A percentile compares a stretch with the other conserved stretches of the same genome.
Conservation (phyloP, 2,113 vertebrate genomes). For the Percopsis transmontana region DNA sequence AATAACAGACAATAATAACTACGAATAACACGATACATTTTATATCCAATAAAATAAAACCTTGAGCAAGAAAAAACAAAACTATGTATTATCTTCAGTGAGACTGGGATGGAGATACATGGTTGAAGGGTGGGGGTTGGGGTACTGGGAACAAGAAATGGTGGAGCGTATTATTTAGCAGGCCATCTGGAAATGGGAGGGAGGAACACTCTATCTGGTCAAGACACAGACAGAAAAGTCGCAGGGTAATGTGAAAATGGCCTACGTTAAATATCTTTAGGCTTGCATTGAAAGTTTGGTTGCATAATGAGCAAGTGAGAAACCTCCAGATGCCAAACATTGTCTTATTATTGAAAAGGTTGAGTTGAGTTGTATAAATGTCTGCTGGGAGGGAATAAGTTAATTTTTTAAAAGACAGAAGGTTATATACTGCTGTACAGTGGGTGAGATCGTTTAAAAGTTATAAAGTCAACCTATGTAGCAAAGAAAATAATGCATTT, state of each 20-base stretch:
- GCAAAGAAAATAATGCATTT: no score
- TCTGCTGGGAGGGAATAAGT: not conserved
- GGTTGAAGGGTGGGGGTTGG: conserved; percentile 46
- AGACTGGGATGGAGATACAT: conserved; percentile 41
- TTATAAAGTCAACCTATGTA: no score
- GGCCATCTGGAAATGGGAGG: conserved; percentile 91
- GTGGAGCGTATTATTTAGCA: conserved; percentile 89
- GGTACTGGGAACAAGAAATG: conserved; percentile 80
- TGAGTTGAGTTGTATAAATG: not conserved
- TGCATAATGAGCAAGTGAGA: conserved; percentile 6
- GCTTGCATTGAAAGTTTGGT: conserved; percentile 44
- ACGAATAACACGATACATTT: conserved; percentile 28
- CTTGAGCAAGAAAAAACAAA: conserved; percentile 17
- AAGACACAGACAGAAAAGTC: conserved; percentile 38
- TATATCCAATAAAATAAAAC: conserved; percentile 24
- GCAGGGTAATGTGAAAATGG: no score
- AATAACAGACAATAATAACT: conserved; percentile 14
- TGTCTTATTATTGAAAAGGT: not conserved
- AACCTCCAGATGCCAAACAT: not conserved
- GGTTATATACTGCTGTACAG: no score
- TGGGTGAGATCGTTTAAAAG: no score
- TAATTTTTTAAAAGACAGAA: no score
- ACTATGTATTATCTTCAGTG: conserved; percentile 34
- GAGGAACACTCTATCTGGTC: conserved; percentile 81
- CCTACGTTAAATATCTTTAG: not conserved